Conservation (phyloP, 2,888 invertebrate species). For the Trichacis sp. region DNA sequence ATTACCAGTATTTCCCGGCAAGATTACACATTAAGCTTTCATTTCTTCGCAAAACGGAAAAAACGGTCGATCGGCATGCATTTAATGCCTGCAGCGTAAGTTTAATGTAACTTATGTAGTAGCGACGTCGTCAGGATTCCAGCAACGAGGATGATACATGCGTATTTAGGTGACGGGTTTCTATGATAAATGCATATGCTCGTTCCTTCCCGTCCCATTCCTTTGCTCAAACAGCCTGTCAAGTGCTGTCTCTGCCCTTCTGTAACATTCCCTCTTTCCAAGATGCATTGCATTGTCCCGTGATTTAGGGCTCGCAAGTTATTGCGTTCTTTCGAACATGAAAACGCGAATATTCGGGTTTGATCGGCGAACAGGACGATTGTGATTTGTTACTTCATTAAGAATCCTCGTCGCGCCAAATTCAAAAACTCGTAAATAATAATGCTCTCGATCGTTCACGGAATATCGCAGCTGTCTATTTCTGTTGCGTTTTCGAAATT, state of each 20-base stretch:
- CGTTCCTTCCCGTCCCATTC: constrained; percentile 33
- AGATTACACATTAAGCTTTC: neutral
- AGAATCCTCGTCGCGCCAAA: constrained; percentile 24
- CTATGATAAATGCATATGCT: constrained; percentile 39
- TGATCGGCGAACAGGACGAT: constrained; percentile 24
- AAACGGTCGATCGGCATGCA: neutral
- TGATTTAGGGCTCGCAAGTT: constrained; percentile 37
- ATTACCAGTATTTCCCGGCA: neutral
- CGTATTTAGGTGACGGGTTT: constrained; percentile 32
- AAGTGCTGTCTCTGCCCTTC: constrained; percentile 23
- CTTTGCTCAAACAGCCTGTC: constrained; percentile 39
- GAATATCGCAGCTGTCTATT: neutral
- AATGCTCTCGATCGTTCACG: constrained; percentile 20
- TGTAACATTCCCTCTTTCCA: constrained; percentile 27
- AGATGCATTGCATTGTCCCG: constrained; percentile 34
- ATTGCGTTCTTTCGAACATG: constrained; percentile 34
- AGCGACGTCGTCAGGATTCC: constrained; percentile 26
- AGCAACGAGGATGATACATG: constrained; percentile 32
- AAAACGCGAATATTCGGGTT: constrained; percentile 34
- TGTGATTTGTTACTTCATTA: constrained; percentile 40
- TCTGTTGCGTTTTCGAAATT: too few species aligned
- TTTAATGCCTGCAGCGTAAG: neutral
- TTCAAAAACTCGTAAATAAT: constrained; percentile 31
- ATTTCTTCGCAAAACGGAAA: neutral
- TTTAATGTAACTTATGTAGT: constrained; percentile 32